Percentiles rank a stretch among this genome's conserved stretches.
phyloP scores from a whole-genome alignment of 2,113 vertebrate genomes.

The Leptosomus discolor region DNA sequence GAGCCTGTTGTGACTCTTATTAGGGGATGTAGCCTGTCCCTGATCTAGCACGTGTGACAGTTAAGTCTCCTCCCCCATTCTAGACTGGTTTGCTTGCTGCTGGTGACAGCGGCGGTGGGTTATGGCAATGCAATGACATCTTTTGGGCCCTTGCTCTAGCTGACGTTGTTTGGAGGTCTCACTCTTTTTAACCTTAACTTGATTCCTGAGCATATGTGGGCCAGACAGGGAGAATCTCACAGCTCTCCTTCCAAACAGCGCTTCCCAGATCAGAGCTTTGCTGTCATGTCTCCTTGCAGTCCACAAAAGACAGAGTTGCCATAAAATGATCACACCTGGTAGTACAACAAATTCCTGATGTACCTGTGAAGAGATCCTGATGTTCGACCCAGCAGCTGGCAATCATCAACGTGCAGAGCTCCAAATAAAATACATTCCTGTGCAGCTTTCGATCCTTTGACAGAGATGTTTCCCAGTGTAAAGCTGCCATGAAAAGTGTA shows the following conservation, averaged over 20 bases:
- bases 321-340: constrained; percentile 4
- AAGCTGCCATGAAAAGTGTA: not conserved
- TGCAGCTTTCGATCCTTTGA: not conserved
- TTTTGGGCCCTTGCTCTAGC: not conserved
- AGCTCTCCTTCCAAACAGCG: not conserved
- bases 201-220: not conserved
- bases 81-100: not conserved
- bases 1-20: not conserved
- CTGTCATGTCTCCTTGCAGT: not conserved
- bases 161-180: not conserved
- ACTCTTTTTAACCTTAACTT: not conserved
- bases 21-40: not conserved
- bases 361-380: constrained; percentile 11
- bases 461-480: not conserved
- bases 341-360: not conserved
- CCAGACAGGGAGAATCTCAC: not conserved
- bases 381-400: not conserved
- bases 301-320: not conserved
- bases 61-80: not conserved
- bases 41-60: not conserved
- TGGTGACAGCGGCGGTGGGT: not conserved
- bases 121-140: not conserved
- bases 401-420: not conserved
- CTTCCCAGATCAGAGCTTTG: not conserved
- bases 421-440: not conserved